Conservation (phyloP, 2,113 vertebrate genomes). For the Syngnathus typhle region DNA sequence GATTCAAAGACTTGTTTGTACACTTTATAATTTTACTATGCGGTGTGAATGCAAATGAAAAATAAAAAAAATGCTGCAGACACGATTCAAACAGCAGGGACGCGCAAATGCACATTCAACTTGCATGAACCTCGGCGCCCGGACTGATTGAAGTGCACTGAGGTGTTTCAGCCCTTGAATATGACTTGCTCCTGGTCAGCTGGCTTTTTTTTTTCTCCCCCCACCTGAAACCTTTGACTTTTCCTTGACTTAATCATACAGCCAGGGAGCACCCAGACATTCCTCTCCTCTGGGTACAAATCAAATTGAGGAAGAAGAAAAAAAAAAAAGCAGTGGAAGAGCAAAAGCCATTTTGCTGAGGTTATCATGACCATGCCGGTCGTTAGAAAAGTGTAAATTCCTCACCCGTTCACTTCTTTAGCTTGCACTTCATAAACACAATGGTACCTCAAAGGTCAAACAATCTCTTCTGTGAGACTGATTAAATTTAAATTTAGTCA, state of each 20-base stretch:
- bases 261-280: constrained; percentile 43
- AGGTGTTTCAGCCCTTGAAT: constrained; percentile 55
- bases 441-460: constrained; percentile 12
- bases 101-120: constrained; percentile 44
- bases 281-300: constrained; percentile 55
- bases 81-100: constrained; percentile 42
- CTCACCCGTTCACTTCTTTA: constrained; percentile 40
- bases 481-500: constrained; percentile 2
- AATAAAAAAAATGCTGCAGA: constrained; percentile 20
- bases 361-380: constrained; percentile 34
- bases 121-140: constrained; percentile 43
- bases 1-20: neutral
- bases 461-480: neutral
- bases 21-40: neutral
- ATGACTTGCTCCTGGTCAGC: constrained; percentile 38
- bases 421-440: constrained; percentile 23
- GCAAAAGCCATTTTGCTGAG: constrained; percentile 51
- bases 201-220: constrained; percentile 19
- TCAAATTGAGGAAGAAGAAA: constrained; percentile 57
- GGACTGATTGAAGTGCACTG: constrained; percentile 66
- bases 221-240: constrained; percentile 39
- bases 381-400: constrained; percentile 55
- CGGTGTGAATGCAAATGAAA: neutral
- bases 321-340: constrained; percentile 37
- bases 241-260: constrained; percentile 54